Base-by-base conservation (phyloP, 2,113 vertebrate genomes). In the Sclerurus mexicanus region DNA sequence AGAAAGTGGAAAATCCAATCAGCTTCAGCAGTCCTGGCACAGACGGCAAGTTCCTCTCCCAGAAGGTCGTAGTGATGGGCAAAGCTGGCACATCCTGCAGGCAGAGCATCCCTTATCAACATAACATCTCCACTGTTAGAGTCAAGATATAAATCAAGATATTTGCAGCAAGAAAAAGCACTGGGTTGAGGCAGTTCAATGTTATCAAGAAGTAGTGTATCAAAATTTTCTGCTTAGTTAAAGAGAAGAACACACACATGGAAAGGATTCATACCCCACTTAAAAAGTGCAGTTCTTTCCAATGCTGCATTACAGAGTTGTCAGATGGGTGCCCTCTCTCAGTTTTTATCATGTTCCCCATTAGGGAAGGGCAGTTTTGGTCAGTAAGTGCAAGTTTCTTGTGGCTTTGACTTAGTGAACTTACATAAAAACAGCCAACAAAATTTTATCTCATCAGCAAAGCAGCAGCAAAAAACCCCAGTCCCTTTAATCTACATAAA, bases 21-120 rank as follows among this genome's bases (percentile, higher is more conserved):
- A 99, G 87, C 92, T 97, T 99, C 33, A 99, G 83, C 87, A 99
- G 96, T 40, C 99, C 99, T 3, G 98, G 97, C 13, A 99, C 98
- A 4, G 99, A 99, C 1, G 99, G 99, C 96, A 99, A 73, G 77
- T 99, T 98, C 92, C 99, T 98, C 97, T 99, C 99, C 98, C 98
- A 98, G 96, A 99, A 99, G 64, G 98, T 98, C 56, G 97, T 98
- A 75, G 96, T 96, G 78, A 99, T 99, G 14, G 99, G 99, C 55
- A 90, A 81, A 1, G 97, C 97, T 33, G 98, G 99, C n/a, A 99
- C 98, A 64, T 99, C 99, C 99, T 99, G 97, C 6, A 27, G 89
- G 85, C 24, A 96, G 17, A 98, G 33, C 20, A 97, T n/a, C 66
- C 64, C 44, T 40, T 71, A 46, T 93, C 72, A 97, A 87, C 53